Conservation (phyloP, 1,140 invertebrate genomes). For the Pseudomyrmex flavicornis region DNA sequence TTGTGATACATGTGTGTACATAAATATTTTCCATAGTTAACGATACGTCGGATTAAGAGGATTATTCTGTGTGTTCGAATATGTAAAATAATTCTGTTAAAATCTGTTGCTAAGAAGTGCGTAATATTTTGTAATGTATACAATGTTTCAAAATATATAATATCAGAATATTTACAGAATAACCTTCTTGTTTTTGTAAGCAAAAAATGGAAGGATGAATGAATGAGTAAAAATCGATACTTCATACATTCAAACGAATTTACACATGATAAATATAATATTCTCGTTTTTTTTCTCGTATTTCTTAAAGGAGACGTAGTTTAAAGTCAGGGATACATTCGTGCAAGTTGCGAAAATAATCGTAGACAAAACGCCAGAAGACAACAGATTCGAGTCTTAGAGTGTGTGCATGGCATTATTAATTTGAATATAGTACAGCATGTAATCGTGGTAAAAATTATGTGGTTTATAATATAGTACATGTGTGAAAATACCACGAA, state of each 20-base stretch:
- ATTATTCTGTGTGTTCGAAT: slow-evolving; percentile 12
- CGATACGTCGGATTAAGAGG: slow-evolving; percentile 43
- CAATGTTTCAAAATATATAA: too few species aligned
- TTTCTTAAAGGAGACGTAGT: slow-evolving; percentile 22
- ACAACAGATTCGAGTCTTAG: slow-evolving; percentile 40
- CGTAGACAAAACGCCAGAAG: slow-evolving; percentile 1
- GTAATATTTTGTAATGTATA: too few species aligned
- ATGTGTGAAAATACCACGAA: background rate
- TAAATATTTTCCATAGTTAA: slow-evolving; percentile 50
- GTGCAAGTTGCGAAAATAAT: background rate
- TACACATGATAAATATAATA: background rate
- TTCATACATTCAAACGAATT: background rate
- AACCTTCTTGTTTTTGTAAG: background rate
- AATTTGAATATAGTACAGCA: slow-evolving; percentile 65
- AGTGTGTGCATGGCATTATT: slow-evolving; percentile 61
- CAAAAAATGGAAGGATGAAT: background rate
- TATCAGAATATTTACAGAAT: background rate
- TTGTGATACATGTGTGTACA: slow-evolving; percentile 66
- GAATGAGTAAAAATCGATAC: background rate
- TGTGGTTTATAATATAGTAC: slow-evolving; percentile 40
- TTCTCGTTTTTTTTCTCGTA: background rate
- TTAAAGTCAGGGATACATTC: slow-evolving; percentile 22
- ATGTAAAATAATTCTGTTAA: slow-evolving; percentile 1
- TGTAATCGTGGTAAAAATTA: slow-evolving; percentile 41
- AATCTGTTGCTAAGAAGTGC: background rate